Base-by-base conservation (phyloP, 1,140 invertebrate species). In the Goniozus legneri region DNA sequence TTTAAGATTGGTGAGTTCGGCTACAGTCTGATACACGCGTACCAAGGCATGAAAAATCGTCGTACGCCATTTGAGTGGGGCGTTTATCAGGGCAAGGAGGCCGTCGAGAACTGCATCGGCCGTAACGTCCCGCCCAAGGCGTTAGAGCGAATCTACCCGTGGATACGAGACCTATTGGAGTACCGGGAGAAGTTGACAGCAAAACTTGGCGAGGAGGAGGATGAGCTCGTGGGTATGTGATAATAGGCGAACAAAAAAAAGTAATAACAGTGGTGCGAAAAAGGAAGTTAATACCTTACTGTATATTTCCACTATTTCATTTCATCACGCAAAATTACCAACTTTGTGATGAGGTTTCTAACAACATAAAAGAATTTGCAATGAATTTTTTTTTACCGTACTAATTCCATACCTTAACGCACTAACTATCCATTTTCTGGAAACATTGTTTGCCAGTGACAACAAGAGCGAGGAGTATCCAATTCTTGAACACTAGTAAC, bases 21-120 rank as follows among this genome's bases (percentile, higher is more conserved):
- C 6, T 41, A 47, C 19, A 65, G 67, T 42, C 44, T 72, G 30
- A 52, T 64, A 10, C 56, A 67, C 33, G 65, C 67, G 0, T 44
- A 71, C 31, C 50, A 48, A 8, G 67, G 67, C 1, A 24, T 30
- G 19, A 48, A 40, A 8, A 44, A 39, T 7, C 48, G 52, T 4
- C 47, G 12, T 18, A 52, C 48, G 33, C 59, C 58, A 7, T 65
- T 69, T 19, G 53, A 59, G 21, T 46, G 48, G 14, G 62, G 56
- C 0, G 54, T 71, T n/a, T 54, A 51, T 18, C 55, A 61, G 12
- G 66, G 56, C 0, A 65, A 58, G 31, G 62, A 67, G 49, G 64
- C 65, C 1, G 49, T 73, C 21, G 63, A 73, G 43, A 56, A 69
- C 49, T 73, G 69, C 40, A 49, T 71, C 10, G 71, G 71, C 1